These are phyloP conservation scores for Xenopus laevis DNA, from an alignment of 2,113 vertebrate species.

Conservation along the genomic window DNA sequence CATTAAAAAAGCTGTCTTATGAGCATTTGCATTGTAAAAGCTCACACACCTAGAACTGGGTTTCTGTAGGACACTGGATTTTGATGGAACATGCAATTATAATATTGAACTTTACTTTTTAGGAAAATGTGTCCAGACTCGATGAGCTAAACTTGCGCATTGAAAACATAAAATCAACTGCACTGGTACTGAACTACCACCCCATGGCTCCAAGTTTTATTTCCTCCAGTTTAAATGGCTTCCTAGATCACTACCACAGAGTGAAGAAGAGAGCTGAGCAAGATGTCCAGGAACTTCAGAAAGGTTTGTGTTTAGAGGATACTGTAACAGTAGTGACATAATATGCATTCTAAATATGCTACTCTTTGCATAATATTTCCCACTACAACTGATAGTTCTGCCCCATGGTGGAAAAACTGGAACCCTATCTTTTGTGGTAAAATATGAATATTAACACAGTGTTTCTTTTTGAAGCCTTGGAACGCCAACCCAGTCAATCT, in stretches of 20 bases:
- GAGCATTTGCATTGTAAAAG: too few relatives aligned
- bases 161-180: slow-evolving; percentile 63
- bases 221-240: slow-evolving; percentile 59
- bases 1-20: too few relatives aligned
- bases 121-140: slow-evolving; percentile 68
- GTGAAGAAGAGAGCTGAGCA: slow-evolving; percentile 66
- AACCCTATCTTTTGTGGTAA: not conserved
- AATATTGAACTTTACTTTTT: not conserved
- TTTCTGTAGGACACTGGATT: too few relatives aligned
- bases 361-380: too few relatives aligned
- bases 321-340: too few relatives aligned
- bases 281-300: slow-evolving; percentile 59
- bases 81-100: too few relatives aligned
- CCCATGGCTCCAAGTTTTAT: slow-evolving; percentile 60
- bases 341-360: too few relatives aligned
- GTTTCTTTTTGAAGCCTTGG: slow-evolving; percentile 57
- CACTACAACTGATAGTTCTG: not conserved
- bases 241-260: slow-evolving; percentile 61
- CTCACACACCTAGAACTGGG: too few relatives aligned
- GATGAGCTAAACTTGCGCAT: slow-evolving; percentile 57
- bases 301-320: slow-evolving; percentile 58
- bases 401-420: not conserved
- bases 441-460: slow-evolving; percentile 7
- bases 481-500: slow-evolving; percentile 53
- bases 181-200: slow-evolving; percentile 55